Base-by-base conservation (phyloP, 2,888 invertebrate genomes). In the Athalia cordata region DNA sequence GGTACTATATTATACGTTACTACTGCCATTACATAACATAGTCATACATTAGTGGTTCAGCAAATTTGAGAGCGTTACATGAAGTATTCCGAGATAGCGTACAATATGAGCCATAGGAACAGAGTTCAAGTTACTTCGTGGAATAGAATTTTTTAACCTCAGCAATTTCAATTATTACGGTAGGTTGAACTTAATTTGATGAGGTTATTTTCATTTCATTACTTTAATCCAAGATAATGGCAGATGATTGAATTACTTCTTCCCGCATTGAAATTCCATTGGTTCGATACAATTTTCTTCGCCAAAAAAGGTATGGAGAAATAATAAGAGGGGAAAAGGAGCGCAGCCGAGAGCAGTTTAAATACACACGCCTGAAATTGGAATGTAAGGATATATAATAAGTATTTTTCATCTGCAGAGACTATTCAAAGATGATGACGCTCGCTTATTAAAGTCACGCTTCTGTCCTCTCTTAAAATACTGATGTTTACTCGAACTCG, bases 181-280 rank as follows among this genome's bases (percentile, higher is more conserved):
- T 47, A 72, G 45, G 59, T 72, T 72, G 47, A 72, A 57, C 72
- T 72, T 72, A 72, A 72, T 72, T 72, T 72, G 57, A 72, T 59
- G 72, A 72, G 72, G 59, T 59, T 72, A 72, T 72, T 72, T 72
- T 72, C 72, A 72, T 72, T 72, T 59, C 72, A 72, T 72, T 72
- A 72, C 72, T 72, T 72, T 72, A 72, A 72, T 72, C 72, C 59
- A 72, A 72, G 72, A 72, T 72, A 72, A 72, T 72, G 59, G 57
- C 59, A 57, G 29, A 29, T 72, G 59, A 72, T 72, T 72, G 15
- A 72, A 72, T 72, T 72, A 72, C 59, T 59, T 59, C 72, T 72
- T 72, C 47, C 52, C 72, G 72, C 47, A 45, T 59, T 15, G 8
- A 47, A 59, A 59, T 59, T 72, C 59, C 59, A 59, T 72, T 47